Evolutionary conservation across 1,140 invertebrate genomes (phyloP), one percentile per base, ranked within the genome.

Genomic region (Drosophila mayri): DNA sequence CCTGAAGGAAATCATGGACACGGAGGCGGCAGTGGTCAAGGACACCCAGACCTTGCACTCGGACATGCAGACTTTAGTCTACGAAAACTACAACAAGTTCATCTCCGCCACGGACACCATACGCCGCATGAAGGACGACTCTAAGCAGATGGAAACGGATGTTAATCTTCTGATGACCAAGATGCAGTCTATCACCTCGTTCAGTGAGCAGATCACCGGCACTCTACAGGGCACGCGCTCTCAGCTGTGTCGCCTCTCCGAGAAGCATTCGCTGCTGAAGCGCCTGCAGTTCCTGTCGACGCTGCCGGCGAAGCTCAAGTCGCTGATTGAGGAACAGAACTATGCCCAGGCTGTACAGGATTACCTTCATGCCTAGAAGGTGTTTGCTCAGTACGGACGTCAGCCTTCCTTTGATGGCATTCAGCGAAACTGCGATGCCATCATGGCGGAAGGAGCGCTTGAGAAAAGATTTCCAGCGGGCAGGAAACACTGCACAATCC

Each of bases 31-130:
- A 90, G 94, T 98, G 25, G 95, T 97, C 11, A 96, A 96, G 90
- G 97, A 98, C 79, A 97, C 98, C 49, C 97, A 98, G 92, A 96
- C 96, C 35, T 94, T 99, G 38, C 98, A 99, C 93, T 99, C 98
- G 58, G 99, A 99, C 93, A 99, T 99, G 98, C 99, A 99, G 94
- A 99, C 99, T 1, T 94, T 99, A 38, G 98, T 99, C 0, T 99
- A 99, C 93, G 99, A 99, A 94, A 99, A 99, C 93, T 99, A 99
- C 91, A 99, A 99, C 92, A n/a, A n/a, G n/a, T n/a, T n/a, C 93
- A 99, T 99, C 77, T 98, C 97, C 52, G 99, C 99, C 0, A 99
- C 99, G 8, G 98, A 99, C 91, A 99, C 99, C 2, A 98, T 99
- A 54, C 94, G 97, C 88, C 99, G 99, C 93, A 99, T 99, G 98